Evolutionary conservation across 2,888 invertebrate species (phyloP).

Genomic region (Pristionchus mayeri): DNA sequence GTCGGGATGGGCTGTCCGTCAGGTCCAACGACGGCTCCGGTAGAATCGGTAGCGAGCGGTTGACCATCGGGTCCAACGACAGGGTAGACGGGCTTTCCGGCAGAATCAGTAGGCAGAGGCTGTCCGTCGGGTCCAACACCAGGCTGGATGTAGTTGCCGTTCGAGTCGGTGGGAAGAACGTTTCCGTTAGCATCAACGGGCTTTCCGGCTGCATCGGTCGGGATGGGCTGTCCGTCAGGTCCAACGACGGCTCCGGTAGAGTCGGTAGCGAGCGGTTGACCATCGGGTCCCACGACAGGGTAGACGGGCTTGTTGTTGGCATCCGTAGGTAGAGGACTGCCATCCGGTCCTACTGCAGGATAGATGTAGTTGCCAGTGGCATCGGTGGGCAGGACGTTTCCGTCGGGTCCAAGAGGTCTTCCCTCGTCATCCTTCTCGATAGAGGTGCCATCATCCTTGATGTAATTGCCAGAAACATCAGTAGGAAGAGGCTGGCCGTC

Average conservation of each 20-base stretch:
- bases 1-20: slow-evolving; percentile 46
- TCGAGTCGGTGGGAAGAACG: slow-evolving; percentile 58
- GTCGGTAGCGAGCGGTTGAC: slow-evolving; percentile 59
- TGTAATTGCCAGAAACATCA: slow-evolving; percentile 54
- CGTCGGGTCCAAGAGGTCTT: slow-evolving; percentile 56
- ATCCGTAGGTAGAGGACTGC: slow-evolving; percentile 56
- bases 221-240: slow-evolving; percentile 40
- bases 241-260: slow-evolving; percentile 53
- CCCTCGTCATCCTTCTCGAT: slow-evolving; percentile 49
- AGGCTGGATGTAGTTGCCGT: slow-evolving; percentile 54
- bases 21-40: slow-evolving; percentile 55
- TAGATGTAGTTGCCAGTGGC: slow-evolving; percentile 51
- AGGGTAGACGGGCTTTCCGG: slow-evolving; percentile 49
- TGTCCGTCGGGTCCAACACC: slow-evolving; percentile 49
- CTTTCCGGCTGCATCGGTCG: slow-evolving; percentile 54
- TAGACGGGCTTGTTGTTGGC: neutral
- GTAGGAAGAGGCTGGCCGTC: slow-evolving; percentile 59
- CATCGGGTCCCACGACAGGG: slow-evolving; percentile 62
- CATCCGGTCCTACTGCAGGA: slow-evolving; percentile 56
- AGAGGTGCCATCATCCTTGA: slow-evolving; percentile 58
- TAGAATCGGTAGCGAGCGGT: slow-evolving; percentile 60
- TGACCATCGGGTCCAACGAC: slow-evolving; percentile 58
- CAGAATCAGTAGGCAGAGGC: slow-evolving; percentile 53
- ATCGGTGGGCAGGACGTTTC: slow-evolving; percentile 61
- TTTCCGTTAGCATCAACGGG: slow-evolving; percentile 56